Evolutionary conservation across 2,797 vertebrate species (phyloP).

Genomic region (Sciaenops ocellatus): DNA sequence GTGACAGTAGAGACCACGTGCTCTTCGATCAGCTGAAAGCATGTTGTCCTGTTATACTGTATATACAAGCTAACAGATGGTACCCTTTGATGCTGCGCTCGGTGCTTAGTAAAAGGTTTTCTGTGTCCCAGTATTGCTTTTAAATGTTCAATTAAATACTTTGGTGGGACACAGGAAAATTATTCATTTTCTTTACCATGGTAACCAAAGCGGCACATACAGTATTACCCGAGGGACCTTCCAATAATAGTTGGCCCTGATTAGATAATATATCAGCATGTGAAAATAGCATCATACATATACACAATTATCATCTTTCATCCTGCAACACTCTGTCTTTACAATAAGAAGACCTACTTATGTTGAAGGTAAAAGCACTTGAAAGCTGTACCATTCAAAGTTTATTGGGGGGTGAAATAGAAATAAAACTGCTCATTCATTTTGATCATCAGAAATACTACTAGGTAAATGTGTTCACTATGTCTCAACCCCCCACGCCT

Average conservation of each 20-base stretch:
- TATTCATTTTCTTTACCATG: constrained; percentile 26
- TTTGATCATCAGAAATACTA: background rate
- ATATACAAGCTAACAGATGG: background rate
- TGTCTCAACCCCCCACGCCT: background rate
- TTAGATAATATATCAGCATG: constrained; percentile 10
- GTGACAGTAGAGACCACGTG: constrained; percentile 4
- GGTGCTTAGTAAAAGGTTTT: background rate
- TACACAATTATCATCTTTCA: background rate
- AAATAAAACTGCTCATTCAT: background rate
- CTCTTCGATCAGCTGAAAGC: constrained; percentile 26
- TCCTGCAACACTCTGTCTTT: background rate
- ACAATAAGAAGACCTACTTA: background rate
- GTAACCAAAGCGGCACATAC: constrained; percentile 31
- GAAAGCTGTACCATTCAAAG: background rate
- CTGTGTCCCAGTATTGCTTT: constrained; percentile 13
- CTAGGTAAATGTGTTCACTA: too few species aligned
- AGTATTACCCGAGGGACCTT: constrained; percentile 10
- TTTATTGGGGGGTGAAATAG: background rate
- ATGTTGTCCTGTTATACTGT: constrained; percentile 16
- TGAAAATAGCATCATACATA: constrained; percentile 11
- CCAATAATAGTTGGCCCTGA: constrained; percentile 11
- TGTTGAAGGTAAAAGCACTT: background rate
- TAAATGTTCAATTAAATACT: constrained; percentile 35
- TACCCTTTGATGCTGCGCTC: constrained; percentile 1
- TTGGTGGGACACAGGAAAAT: background rate